Evolutionary conservation across 2,113 vertebrate genomes (phyloP).

Genomic region (Chionomys nivalis): DNA sequence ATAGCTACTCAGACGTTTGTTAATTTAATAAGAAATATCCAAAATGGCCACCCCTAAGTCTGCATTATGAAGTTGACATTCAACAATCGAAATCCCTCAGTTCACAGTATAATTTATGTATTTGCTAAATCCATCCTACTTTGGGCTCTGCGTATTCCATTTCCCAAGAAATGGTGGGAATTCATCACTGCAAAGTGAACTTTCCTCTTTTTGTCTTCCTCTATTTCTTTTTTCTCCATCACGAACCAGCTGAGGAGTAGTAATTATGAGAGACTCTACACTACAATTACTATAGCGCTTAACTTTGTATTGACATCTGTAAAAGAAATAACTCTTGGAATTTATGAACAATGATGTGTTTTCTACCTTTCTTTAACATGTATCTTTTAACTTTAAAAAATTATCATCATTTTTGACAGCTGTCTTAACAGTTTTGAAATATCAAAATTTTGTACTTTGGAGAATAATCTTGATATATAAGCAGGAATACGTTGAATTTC

Average conservation of each 20-base stretch:
- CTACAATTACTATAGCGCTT: conserved; percentile 86
- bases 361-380: conserved; percentile 73
- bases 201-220: conserved; percentile 44
- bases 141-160: conserved; percentile 72
- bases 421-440: conserved; percentile 77
- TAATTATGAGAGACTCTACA: conserved; percentile 86
- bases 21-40: conserved; percentile 18
- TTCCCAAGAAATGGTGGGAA: conserved; percentile 92
- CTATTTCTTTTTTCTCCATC: conserved; percentile 69
- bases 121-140: not conserved
- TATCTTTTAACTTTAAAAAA: conserved; percentile 59
- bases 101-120: conserved; percentile 2
- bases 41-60: not conserved
- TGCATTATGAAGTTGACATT: not conserved
- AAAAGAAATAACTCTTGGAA: conserved; percentile 83
- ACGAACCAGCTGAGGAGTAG: conserved; percentile 81
- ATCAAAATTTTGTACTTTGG: conserved; percentile 63
- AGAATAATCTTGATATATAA: conserved; percentile 58
- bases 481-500: not conserved
- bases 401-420: conserved; percentile 67
- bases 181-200: conserved; percentile 92
- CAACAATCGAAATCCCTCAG: not conserved
- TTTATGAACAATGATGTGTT: conserved; percentile 84
- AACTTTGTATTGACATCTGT: conserved; percentile 86
- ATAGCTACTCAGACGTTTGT: not conserved